Percentiles rank a stretch among this genome's conserved stretches.
Evolutionary conservation across 2,888 invertebrate genomes (phyloP).

Genomic region (Pyralis farinalis): DNA sequence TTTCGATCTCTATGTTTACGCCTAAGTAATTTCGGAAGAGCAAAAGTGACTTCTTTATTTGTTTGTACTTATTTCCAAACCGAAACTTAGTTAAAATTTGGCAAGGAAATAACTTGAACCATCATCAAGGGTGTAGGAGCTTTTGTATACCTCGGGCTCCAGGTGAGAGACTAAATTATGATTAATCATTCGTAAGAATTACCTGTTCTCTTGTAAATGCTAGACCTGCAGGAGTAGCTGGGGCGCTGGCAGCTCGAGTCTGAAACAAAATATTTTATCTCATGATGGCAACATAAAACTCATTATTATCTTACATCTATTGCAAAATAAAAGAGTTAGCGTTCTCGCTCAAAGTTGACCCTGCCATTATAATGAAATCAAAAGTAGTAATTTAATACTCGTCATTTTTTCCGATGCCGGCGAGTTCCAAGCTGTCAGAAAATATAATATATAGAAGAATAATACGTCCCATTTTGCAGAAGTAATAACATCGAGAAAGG

Average conservation of each 20-base stretch:
- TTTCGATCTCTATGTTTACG: no score
- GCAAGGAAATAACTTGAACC: no score
- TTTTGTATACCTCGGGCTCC: no score
- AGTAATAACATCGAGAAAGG: constrained; percentile 33
- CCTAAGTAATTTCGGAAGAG: no score
- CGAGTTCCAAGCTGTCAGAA: constrained; percentile 22
- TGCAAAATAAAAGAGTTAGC: constrained; percentile 32
- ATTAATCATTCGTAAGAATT: no score
- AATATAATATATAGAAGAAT: no score
- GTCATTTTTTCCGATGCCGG: constrained; percentile 37
- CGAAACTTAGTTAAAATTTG: no score
- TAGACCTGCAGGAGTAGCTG: constrained; percentile 61
- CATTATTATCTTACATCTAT: constrained; percentile 23
- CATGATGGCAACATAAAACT: not conserved
- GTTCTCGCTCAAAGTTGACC: constrained; percentile 33
- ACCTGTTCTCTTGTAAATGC: constrained; percentile 54
- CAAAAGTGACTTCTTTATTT: no score
- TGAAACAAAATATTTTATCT: constrained; percentile 48
- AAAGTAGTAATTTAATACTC: constrained; percentile 56
- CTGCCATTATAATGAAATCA: constrained; percentile 60
- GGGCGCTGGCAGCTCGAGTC: constrained; percentile 76
- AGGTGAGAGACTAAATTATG: no score
- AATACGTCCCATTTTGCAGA: constrained; percentile 41
- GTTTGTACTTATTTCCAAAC: no score
- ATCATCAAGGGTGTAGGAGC: no score